A percentile compares a stretch with the other conserved stretches of the same genome.
These are phyloP conservation scores for Prionailurus bengalensis DNA, from an alignment of 2,113 vertebrate genomes.

Conservation along the genomic window DNA sequence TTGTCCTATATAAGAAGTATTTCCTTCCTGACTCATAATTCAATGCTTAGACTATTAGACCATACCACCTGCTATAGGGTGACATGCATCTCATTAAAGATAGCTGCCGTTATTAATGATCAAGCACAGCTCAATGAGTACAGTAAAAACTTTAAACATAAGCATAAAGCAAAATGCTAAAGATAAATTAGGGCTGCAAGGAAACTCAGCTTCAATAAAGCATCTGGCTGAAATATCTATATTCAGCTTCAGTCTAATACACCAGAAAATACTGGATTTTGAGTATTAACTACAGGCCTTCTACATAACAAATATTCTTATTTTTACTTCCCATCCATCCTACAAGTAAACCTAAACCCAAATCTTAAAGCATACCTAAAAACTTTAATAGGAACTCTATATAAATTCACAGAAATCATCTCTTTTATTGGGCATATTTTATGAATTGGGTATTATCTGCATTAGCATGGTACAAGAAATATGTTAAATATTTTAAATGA, in stretches of 20 bases:
- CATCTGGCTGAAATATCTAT: conserved; percentile 76
- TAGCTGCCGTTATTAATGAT: conserved; percentile 82
- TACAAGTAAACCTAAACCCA: conserved; percentile 38
- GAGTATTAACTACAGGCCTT: conserved; percentile 25
- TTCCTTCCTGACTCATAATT: conserved; percentile 75
- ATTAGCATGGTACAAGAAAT: not conserved
- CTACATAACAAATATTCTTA: conserved; percentile 48
- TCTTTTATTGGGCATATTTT: not conserved
- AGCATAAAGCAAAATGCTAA: conserved; percentile 78
- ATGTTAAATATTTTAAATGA: conserved; percentile 60
- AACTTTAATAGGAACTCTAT: not conserved
- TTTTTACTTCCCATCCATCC: conserved; percentile 43
- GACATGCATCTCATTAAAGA: conserved; percentile 78
- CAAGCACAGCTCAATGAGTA: conserved; percentile 81
- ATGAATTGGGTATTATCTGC: not conserved
- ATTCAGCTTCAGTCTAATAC: conserved; percentile 63
- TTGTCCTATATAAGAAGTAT: conserved; percentile 65
- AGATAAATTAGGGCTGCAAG: conserved; percentile 79
- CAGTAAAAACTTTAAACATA: conserved; percentile 82
- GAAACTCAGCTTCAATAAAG: conserved; percentile 77
- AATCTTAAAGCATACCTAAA: conserved; percentile 57
- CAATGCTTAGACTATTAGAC: conserved; percentile 73
- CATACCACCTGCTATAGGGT: conserved; percentile 75
- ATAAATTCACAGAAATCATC: conserved; percentile 31
- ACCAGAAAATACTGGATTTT: conserved; percentile 67